Conservation (phyloP, 35 echinoderm and acorn worm genomes). For the Heliocidaris erythrogramma region DNA sequence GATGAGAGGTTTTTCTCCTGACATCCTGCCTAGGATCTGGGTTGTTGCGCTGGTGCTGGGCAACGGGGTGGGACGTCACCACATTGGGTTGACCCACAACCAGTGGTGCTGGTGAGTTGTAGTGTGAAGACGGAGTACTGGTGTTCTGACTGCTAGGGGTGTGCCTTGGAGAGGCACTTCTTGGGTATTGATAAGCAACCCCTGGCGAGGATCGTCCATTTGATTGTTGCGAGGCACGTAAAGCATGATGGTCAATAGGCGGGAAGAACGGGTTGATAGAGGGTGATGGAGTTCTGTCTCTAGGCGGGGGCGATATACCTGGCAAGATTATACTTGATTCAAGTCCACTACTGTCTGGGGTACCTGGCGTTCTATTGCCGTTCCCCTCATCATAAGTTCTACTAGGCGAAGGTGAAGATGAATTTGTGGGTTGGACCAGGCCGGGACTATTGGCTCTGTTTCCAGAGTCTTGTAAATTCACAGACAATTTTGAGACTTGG, state of each 20-base stretch:
- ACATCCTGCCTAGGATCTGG: background rate
- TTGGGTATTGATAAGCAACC: background rate
- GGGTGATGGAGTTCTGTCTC: slow-evolving; percentile 23
- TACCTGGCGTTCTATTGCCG: slow-evolving; percentile 31
- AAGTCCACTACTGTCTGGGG: slow-evolving; percentile 33
- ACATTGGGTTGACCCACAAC: slow-evolving; percentile 26
- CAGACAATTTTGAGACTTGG: slow-evolving; percentile 27
- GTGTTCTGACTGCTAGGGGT: background rate
- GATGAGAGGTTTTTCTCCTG: background rate
- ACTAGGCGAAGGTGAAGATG: background rate
- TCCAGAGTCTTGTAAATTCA: background rate
- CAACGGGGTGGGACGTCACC: slow-evolving; percentile 23
- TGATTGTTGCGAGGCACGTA: slow-evolving; percentile 34
- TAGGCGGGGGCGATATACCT: background rate
- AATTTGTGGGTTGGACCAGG: background rate
- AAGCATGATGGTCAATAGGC: background rate
- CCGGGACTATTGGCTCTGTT: background rate
- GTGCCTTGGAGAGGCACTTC: slow-evolving; percentile 13
- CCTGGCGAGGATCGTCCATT: slow-evolving; percentile 31
- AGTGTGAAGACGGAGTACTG: slow-evolving; percentile 6
- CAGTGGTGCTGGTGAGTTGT: background rate
- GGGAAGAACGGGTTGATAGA: slow-evolving; percentile 39
- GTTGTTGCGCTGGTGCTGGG: slow-evolving; percentile 13
- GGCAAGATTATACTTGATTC: slow-evolving; percentile 39
- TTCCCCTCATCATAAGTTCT: slow-evolving; percentile 27